Base-by-base conservation (phyloP, 2,888 invertebrate species). In the Sesia bembeciformis region DNA sequence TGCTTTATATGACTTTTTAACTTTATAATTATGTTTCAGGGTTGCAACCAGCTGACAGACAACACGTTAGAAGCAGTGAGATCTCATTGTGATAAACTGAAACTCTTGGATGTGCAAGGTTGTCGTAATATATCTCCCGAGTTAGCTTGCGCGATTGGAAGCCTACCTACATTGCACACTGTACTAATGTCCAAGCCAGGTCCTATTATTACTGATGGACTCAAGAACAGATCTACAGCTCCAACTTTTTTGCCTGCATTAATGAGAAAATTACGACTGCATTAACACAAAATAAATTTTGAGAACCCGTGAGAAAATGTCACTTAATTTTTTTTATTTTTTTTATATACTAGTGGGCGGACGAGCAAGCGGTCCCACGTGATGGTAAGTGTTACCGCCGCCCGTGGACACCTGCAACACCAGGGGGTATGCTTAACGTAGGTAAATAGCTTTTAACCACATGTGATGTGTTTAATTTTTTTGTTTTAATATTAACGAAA, bases 31-130 rank as follows among this genome's bases (percentile, higher is more conserved):
- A 50, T 57, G 54, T 87, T 86, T 38, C 84, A 93, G 91, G 91
- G 91, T 56, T 93, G 93, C 72, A 91, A 90, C 62, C 90, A 90
- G 65, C 72, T 93, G 40, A 93, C 93, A 2, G 91, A 93, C 66
- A 85, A 77, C 56, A 87, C 91, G 8, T 73, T 93, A 40, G 81
- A 89, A 57, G 84, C 90, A 8, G 81, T 93, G 41, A 81, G 76
- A 60, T 63, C 68, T 0, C 68, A 91, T 65, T 91, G 92, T 64
- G 74, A 81, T 56, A 84, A 86, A 58, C 76, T 93, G 54, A 89
- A 90, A 61, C 85, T 90, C 59, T 72, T 93, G 54, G 92, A 93
- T 67, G 88, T 93, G 5, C 92, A 90, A 65, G 85, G 85, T 4
- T 91, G 91, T 62, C 84, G 83, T 8, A 80, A 82, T 52, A 86